These are phyloP conservation scores for Penaeus vannamei DNA, from an alignment of 1,140 invertebrate genomes.

Conservation along the genomic window DNA sequence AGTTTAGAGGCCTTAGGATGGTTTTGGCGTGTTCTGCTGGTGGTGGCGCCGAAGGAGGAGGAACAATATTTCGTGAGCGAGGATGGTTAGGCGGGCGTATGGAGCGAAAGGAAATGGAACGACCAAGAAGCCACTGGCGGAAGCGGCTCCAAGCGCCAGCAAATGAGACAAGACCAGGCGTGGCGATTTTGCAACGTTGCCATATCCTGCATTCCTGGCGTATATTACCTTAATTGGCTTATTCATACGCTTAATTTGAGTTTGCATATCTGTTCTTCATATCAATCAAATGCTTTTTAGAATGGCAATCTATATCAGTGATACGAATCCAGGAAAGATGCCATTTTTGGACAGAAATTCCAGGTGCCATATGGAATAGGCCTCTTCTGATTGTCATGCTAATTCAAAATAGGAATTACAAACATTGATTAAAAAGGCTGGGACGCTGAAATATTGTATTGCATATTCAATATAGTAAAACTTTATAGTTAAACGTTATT, in stretches of 20 bases:
- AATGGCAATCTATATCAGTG: too few species aligned
- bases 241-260: neutral
- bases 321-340: too few species aligned
- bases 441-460: too few species aligned
- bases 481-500: too few species aligned
- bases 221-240: conserved; percentile 57
- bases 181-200: conserved; percentile 63
- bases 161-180: conserved; percentile 67
- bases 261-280: neutral
- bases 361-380: too few species aligned
- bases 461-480: too few species aligned
- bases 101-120: conserved; percentile 23
- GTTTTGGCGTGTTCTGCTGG: neutral
- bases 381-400: too few species aligned
- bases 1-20: neutral
- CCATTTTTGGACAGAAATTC: too few species aligned
- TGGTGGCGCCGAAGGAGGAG: too few species aligned
- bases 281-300: too few species aligned
- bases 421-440: too few species aligned
- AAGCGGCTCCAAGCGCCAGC: conserved; percentile 48
- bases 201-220: conserved; percentile 57
- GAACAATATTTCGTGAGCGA: neutral
- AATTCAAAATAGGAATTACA: too few species aligned
- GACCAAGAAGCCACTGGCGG: neutral
- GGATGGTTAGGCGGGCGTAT: neutral